These are phyloP conservation scores for Pseudorhombus dupliciocellatus DNA, from an alignment of 2,113 vertebrate genomes.

Conservation along the genomic window DNA sequence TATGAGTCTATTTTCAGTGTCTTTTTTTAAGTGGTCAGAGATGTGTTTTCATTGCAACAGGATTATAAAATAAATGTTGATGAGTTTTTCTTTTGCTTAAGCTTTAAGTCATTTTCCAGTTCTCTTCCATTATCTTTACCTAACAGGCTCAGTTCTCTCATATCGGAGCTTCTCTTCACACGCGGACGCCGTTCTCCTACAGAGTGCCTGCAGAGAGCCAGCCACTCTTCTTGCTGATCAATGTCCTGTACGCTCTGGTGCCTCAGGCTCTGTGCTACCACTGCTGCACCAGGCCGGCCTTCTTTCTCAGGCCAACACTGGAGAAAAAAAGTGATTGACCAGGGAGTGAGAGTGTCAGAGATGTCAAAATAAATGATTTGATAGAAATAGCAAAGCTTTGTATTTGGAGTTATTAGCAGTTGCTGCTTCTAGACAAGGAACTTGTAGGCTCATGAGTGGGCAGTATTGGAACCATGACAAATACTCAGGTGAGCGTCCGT, in stretches of 20 bases:
- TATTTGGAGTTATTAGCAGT: conserved; percentile 19
- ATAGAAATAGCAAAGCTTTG: conserved; percentile 13
- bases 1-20: conserved; percentile 26
- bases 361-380: conserved; percentile 17
- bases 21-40: too few species aligned
- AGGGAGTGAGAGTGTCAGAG: neutral
- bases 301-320: conserved; percentile 84
- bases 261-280: conserved; percentile 92
- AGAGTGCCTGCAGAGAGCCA: conserved; percentile 89
- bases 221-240: conserved; percentile 85
- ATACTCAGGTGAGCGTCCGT: neutral
- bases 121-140: neutral
- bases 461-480: conserved; percentile 6
- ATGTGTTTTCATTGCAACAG: too few species aligned
- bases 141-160: conserved; percentile 92
- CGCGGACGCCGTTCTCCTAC: conserved; percentile 92
- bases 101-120: neutral
- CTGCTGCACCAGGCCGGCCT: conserved; percentile 87
- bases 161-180: conserved; percentile 93
- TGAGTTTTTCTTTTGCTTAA: neutral
- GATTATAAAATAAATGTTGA: too few species aligned
- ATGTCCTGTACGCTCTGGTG: conserved; percentile 86
- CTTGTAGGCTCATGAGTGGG: neutral
- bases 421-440: conserved; percentile 16
- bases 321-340: conserved; percentile 68